A percentile compares a stretch with the other conserved stretches of the same genome.
These are phyloP conservation scores for Vidua macroura DNA, from an alignment of 2,113 vertebrate species.

Conservation along the genomic window DNA sequence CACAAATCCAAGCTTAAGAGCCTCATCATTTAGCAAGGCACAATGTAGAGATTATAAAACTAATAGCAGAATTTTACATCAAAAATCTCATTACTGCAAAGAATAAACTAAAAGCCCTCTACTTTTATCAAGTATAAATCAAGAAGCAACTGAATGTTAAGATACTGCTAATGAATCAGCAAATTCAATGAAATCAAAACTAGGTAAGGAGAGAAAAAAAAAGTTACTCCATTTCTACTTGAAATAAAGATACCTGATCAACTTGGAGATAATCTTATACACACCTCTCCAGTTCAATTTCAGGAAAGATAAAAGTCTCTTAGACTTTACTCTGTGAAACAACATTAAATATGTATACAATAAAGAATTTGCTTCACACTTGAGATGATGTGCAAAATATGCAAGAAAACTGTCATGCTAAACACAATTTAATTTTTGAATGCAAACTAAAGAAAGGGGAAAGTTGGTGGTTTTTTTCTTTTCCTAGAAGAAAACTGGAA, in stretches of 20 bases:
- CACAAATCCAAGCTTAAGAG: not conserved
- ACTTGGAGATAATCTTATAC: not conserved
- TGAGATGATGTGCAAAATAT: not conserved
- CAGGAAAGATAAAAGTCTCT: not conserved
- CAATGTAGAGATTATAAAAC: not conserved
- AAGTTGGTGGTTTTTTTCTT: not conserved
- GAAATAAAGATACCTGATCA: not conserved
- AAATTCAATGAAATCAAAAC: slow-evolving; percentile 26
- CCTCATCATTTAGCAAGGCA: not conserved
- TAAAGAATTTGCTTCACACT: not conserved
- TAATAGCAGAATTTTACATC: not conserved
- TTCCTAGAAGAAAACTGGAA: not conserved
- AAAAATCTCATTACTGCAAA: not conserved
- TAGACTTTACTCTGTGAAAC: not conserved
- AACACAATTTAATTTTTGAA: not conserved
- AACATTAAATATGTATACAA: not conserved
- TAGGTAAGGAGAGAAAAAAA: not conserved
- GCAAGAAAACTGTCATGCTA: not conserved
- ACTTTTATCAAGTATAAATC: not conserved
- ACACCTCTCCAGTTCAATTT: not conserved
- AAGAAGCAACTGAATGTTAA: not conserved
- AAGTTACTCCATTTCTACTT: not conserved
- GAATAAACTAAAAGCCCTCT: fast-evolving
- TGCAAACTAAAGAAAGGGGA: not conserved
- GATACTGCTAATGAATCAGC: not conserved